A percentile compares a stretch with the other conserved stretches of the same genome.
Evolutionary conservation across 2,888 invertebrate genomes (phyloP).

Genomic region (Hirtodrosophila trivittata): DNA sequence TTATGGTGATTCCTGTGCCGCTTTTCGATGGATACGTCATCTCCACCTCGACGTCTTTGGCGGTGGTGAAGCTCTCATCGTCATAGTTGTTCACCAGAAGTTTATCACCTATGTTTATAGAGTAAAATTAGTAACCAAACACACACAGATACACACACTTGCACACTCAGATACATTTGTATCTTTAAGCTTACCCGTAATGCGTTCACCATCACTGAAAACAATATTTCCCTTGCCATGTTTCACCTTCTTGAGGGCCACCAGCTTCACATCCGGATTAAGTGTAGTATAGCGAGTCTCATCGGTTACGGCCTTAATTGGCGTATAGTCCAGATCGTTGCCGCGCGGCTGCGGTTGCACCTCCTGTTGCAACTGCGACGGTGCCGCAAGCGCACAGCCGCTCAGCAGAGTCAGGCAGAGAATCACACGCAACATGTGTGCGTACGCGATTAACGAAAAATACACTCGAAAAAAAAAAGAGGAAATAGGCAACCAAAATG

Average conservation of each 20-base stretch:
- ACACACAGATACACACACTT: neutral
- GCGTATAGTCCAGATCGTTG: slow-evolving; percentile 68
- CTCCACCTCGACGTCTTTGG: slow-evolving; percentile 71
- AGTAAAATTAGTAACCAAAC: neutral
- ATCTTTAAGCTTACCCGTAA: slow-evolving; percentile 74
- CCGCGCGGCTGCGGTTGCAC: slow-evolving; percentile 33
- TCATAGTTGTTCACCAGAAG: slow-evolving; percentile 70
- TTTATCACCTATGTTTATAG: slow-evolving; percentile 79
- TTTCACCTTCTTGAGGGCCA: slow-evolving; percentile 65
- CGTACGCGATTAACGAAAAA: neutral
- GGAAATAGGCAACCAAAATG: neutral
- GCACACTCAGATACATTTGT: too few species aligned
- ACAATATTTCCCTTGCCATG: slow-evolving; percentile 81
- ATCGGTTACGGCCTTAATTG: slow-evolving; percentile 71
- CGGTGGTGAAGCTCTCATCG: slow-evolving; percentile 65
- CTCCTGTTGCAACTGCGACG: slow-evolving; percentile 8
- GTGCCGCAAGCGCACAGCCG: slow-evolving; percentile 34
- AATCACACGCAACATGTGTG: slow-evolving; percentile 36
- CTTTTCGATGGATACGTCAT: slow-evolving; percentile 69
- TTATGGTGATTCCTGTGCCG: slow-evolving; percentile 60
- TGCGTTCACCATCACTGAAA: slow-evolving; percentile 75
- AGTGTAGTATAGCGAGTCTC: slow-evolving; percentile 58
- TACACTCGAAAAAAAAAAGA: neutral
- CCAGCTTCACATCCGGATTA: slow-evolving; percentile 57
- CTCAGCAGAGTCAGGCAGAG: slow-evolving; percentile 31